phyloP scores from a whole-genome alignment of 1,140 invertebrate species.

The Drosophila obscura region DNA sequence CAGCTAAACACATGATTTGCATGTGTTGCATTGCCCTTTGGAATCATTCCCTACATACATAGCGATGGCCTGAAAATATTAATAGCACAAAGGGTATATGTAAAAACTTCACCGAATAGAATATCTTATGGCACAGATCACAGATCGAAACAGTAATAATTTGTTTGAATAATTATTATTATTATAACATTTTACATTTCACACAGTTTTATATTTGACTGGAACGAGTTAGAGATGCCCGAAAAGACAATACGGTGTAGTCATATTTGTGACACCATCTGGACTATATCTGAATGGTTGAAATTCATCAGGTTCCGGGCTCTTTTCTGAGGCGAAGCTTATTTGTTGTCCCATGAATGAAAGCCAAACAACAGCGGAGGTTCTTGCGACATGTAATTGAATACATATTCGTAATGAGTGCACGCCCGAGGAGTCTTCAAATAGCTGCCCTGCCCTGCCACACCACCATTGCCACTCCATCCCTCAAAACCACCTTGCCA shows the following conservation, averaged over 20 bases:
- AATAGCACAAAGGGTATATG: too few species aligned
- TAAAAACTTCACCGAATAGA: too few species aligned
- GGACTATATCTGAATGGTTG: constrained; percentile 19
- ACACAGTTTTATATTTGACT: too few species aligned
- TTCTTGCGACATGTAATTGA: constrained; percentile 59
- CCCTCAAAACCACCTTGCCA: constrained; percentile 7
- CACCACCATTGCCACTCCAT: not conserved
- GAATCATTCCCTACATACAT: not conserved
- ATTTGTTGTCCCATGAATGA: constrained; percentile 48
- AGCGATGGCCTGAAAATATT: too few species aligned
- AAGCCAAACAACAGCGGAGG: constrained; percentile 38
- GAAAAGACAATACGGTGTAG: not conserved
- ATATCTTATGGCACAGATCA: too few species aligned
- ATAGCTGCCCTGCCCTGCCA: not conserved
- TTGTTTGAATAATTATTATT: too few species aligned
- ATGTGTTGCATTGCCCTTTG: constrained; percentile 41
- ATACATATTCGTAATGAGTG: constrained; percentile 74
- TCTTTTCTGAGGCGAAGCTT: constrained; percentile 37
- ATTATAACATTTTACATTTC: too few species aligned
- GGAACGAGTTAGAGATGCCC: too few species aligned
- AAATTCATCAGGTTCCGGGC: constrained; percentile 27
- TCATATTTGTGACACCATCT: constrained; percentile 1
- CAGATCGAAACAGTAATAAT: too few species aligned
- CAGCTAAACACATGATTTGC: constrained; percentile 61
- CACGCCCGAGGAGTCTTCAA: constrained; percentile 43